Percentiles rank a stretch among this genome's conserved stretches.
These are phyloP conservation scores for Apostichopus californicus DNA, from an alignment of 35 echinoderm and acorn worm species.

Conservation along the genomic window DNA sequence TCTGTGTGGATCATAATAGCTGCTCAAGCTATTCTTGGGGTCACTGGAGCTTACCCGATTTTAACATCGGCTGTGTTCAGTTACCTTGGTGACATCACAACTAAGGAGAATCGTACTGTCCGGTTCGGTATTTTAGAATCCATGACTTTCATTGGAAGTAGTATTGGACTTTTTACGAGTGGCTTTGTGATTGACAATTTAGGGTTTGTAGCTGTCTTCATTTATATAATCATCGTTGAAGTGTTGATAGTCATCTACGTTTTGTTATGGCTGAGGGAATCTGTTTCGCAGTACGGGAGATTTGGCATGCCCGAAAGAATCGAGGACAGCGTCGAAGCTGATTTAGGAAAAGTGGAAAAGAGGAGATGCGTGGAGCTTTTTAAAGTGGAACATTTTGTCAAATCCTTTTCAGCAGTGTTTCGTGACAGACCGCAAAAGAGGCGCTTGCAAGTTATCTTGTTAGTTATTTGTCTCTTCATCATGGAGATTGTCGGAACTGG, in stretches of 20 bases:
- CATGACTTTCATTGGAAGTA: constrained; percentile 93
- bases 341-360: constrained; percentile 25
- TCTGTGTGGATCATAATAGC: constrained; percentile 75
- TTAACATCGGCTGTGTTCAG: constrained; percentile 85
- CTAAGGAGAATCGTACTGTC: constrained; percentile 62
- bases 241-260: constrained; percentile 66
- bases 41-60: constrained; percentile 72
- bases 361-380: constrained; percentile 71
- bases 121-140: constrained; percentile 88
- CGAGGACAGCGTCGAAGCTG: constrained; percentile 59
- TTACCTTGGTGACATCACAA: constrained; percentile 91
- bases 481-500: constrained; percentile 91
- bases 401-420: constrained; percentile 61
- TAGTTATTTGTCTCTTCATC: constrained; percentile 69
- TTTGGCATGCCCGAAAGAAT: constrained; percentile 26
- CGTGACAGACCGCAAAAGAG: constrained; percentile 67
- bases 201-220: constrained; percentile 84
- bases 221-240: constrained; percentile 74
- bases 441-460: constrained; percentile 71
- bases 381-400: constrained; percentile 74
- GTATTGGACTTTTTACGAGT: constrained; percentile 75
- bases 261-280: constrained; percentile 79
- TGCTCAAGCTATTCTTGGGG: constrained; percentile 72
- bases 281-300: constrained; percentile 45
- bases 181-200: constrained; percentile 84